These are phyloP conservation scores for Melanaphis sacchari DNA, from an alignment of 1,140 invertebrate genomes.

Conservation along the genomic window DNA sequence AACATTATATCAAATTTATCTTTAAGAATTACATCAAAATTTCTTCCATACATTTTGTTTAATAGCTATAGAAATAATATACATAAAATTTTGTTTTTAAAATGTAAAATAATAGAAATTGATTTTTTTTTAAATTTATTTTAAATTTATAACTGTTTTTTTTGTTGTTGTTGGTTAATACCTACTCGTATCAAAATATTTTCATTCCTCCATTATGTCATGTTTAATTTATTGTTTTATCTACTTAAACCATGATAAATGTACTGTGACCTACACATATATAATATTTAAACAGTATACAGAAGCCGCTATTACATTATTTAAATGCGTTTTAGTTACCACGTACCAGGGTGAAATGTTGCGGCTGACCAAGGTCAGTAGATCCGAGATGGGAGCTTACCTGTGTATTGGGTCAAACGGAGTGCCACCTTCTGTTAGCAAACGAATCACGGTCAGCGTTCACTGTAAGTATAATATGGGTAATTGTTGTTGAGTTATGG, in stretches of 20 bases:
- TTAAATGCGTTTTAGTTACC: conserved; percentile 59
- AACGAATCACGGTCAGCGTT: conserved; percentile 82
- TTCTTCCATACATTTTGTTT: too few species aligned
- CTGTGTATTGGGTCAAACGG: conserved; percentile 90
- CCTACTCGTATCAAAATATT: not conserved
- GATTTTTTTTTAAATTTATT: not conserved
- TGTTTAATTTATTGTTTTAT: not conserved
- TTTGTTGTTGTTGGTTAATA: not conserved
- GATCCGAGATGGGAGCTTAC: conserved; percentile 88
- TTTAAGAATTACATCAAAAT: not conserved
- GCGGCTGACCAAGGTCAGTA: conserved; percentile 76
- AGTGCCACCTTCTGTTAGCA: conserved; percentile 83
- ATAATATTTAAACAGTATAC: not conserved
- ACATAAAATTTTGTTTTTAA: not conserved
- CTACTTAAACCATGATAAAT: not conserved
- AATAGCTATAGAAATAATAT: not conserved
- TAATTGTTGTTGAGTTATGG: not conserved
- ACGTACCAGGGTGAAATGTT: conserved; percentile 64
- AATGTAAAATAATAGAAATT: not conserved
- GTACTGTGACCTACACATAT: not conserved
- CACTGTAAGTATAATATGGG: conserved; percentile 77
- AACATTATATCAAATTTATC: not conserved
- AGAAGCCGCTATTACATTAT: not conserved
- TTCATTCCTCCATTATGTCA: not conserved
- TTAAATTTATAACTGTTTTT: not conserved